Conservation (phyloP, 2,888 invertebrate species). For the Aspidapion aeneum region DNA sequence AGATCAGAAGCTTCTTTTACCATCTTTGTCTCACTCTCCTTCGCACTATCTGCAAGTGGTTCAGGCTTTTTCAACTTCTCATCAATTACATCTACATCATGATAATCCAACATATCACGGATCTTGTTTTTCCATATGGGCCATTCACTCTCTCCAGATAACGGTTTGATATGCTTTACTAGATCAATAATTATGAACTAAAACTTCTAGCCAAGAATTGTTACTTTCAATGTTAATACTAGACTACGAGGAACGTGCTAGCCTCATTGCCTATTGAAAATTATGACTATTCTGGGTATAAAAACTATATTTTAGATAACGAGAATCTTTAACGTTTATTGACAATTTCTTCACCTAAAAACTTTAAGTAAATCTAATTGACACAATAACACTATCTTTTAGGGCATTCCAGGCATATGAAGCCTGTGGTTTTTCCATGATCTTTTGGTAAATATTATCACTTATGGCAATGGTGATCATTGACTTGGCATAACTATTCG, state of each 20-base stretch:
- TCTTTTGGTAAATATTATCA: conserved; percentile 38
- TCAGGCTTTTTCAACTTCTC: conserved; percentile 30
- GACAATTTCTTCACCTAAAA: background rate
- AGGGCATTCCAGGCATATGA: conserved; percentile 30
- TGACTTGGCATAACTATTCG: conserved; percentile 39
- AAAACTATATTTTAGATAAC: background rate
- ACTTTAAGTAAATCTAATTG: background rate
- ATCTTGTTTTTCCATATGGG: no score
- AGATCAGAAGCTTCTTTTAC: conserved; percentile 16
- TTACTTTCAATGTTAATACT: background rate
- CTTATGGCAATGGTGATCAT: conserved; percentile 37
- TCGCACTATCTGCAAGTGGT: conserved; percentile 18
- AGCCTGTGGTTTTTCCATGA: conserved; percentile 38
- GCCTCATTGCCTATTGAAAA: conserved; percentile 12
- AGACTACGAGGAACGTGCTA: background rate
- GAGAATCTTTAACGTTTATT: background rate
- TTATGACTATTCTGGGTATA: background rate
- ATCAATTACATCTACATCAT: conserved; percentile 34
- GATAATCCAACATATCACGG: conserved; percentile 35
- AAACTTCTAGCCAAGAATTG: no score
- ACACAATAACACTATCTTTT: background rate
- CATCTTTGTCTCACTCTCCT: conserved; percentile 12
- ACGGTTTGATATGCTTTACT: conserved; percentile 11
- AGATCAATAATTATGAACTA: conserved; percentile 7
- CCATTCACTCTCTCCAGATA: conserved; percentile 12